phyloP scores from a whole-genome alignment of 1,140 invertebrate genomes.

The Zaprionus africanus region DNA sequence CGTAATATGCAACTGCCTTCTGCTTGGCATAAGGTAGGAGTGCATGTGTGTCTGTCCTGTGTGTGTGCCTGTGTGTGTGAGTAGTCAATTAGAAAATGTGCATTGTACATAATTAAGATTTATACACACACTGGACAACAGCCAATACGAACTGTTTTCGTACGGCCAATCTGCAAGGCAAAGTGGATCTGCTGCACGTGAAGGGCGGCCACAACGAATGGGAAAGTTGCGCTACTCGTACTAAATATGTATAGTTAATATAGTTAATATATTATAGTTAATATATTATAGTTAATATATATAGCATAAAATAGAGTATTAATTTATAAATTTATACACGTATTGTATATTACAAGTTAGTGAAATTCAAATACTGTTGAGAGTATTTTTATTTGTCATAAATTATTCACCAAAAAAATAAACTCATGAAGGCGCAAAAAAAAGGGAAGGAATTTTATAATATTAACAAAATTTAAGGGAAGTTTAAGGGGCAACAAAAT shows the following conservation, averaged over 20 bases:
- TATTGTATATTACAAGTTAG: no score
- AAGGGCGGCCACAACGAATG: conserved; percentile 22
- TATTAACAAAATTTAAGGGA: no score
- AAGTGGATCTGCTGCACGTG: conserved; percentile 32
- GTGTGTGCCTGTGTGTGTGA: conserved; percentile 31
- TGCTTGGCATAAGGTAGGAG: conserved; percentile 1
- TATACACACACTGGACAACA: conserved; percentile 68
- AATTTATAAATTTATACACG: no score
- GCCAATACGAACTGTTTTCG: conserved; percentile 66
- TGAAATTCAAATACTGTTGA: no score
- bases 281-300: no score
- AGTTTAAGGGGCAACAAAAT: no score
- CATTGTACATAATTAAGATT: conserved; percentile 81
- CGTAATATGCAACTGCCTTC: conserved; percentile 61
- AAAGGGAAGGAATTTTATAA: no score
- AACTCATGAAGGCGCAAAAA: no score
- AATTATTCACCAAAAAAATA: no score
- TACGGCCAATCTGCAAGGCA: conserved; percentile 34
- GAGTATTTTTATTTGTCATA: no score
- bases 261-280: no score
- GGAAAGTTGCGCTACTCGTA: conserved; percentile 13
- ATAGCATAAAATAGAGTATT: background rate
- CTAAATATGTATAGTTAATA: no score
- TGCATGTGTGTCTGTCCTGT: conserved; percentile 12
- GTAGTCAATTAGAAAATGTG: conserved; percentile 81